Evolutionary conservation across 1,140 invertebrate genomes (phyloP).

Genomic region (Eulimnadia texana): DNA sequence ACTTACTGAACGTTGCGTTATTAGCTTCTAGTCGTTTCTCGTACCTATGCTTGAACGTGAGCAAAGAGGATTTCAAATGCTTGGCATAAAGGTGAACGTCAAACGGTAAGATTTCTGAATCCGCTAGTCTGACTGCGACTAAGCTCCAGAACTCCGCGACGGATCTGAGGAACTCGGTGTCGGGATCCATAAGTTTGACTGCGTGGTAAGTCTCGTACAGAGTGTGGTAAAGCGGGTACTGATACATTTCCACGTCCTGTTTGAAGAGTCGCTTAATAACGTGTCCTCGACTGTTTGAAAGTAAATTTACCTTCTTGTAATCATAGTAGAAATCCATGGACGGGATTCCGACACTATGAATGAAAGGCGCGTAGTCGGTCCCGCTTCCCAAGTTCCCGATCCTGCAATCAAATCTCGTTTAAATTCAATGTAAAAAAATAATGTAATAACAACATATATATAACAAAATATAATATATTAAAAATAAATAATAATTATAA

Average conservation of each 20-base stretch:
- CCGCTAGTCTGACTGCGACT: not conserved
- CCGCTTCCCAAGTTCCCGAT: conserved; percentile 20
- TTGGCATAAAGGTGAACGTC: not conserved
- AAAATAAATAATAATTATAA: not conserved
- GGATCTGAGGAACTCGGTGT: not conserved
- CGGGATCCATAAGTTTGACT: conserved; percentile 1
- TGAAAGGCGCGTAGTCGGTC: conserved; percentile 23
- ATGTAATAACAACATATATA: too few species aligned
- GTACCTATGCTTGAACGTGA: not conserved
- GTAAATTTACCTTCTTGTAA: conserved; percentile 19
- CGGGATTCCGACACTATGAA: conserved; percentile 24
- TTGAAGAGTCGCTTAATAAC: not conserved
- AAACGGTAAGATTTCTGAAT: not conserved
- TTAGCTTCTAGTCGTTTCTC: not conserved
- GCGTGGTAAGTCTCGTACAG: conserved; percentile 23
- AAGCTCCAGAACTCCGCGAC: conserved; percentile 6
- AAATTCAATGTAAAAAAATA: not conserved
- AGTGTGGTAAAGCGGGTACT: conserved; percentile 25
- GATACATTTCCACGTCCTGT: not conserved
- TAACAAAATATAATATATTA: too few species aligned
- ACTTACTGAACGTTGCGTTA: not conserved
- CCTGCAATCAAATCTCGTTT: not conserved
- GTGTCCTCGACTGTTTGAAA: too few species aligned
- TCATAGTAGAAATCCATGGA: conserved; percentile 22
- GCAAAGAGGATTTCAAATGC: not conserved